Conservation (phyloP, 2,888 invertebrate species). For the Ganaspis brasiliensis region DNA sequence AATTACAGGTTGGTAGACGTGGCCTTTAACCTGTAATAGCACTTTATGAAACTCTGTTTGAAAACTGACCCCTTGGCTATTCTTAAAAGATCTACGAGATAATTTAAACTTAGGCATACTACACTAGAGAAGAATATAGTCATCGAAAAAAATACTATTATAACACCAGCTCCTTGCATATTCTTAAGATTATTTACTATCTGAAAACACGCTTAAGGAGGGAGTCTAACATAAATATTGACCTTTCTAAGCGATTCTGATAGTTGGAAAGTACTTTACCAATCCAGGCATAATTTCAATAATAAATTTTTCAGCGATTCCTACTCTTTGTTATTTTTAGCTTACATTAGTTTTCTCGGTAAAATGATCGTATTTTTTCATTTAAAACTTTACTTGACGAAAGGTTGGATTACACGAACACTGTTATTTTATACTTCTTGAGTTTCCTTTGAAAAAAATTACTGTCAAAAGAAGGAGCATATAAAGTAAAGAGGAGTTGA, state of each 20-base stretch:
- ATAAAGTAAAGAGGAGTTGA: neutral
- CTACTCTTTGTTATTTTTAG: neutral
- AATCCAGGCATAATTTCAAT: slow-evolving; percentile 16
- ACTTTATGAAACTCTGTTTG: slow-evolving; percentile 23
- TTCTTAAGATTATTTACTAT: slow-evolving; percentile 23
- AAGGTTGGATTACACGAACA: slow-evolving; percentile 2
- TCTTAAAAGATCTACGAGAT: slow-evolving; percentile 35
- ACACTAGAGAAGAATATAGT: slow-evolving; percentile 29
- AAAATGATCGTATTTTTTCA: neutral
- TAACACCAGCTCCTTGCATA: slow-evolving; percentile 23
- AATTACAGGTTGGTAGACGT: slow-evolving; percentile 47
- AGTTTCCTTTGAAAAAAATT: slow-evolving; percentile 11
- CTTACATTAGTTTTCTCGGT: neutral
- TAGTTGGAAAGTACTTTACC: slow-evolving; percentile 4
- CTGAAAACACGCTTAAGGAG: slow-evolving; percentile 1
- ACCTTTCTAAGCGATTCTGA: slow-evolving; percentile 9
- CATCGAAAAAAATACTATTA: slow-evolving; percentile 29
- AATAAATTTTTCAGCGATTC: neutral
- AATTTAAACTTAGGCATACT: slow-evolving; percentile 3
- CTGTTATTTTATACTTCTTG: slow-evolving; percentile 7
- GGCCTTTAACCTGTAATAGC: slow-evolving; percentile 42
- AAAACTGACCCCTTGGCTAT: slow-evolving; percentile 44
- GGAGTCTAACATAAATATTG: slow-evolving; percentile 31
- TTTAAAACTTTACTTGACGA: neutral
- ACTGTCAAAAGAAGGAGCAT: slow-evolving; percentile 4